Conservation (phyloP, 2,113 vertebrate species). For the Eidolon helvum region DNA sequence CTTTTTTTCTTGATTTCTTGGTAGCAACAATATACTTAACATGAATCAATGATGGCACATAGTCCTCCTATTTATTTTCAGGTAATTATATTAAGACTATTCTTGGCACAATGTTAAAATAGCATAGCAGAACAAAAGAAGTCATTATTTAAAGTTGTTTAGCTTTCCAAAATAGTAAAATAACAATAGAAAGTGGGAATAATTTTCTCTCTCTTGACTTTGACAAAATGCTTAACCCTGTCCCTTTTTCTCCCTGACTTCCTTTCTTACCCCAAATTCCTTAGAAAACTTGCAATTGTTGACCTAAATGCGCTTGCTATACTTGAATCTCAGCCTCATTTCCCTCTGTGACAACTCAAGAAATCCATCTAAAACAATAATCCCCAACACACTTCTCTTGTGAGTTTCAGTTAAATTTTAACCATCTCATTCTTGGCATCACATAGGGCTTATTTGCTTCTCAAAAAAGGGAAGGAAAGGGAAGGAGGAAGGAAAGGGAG, state of each 20-base stretch:
- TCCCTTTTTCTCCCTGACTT: background rate
- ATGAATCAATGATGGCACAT: background rate
- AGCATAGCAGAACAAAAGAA: background rate
- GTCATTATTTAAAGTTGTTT: background rate
- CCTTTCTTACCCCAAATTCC: background rate
- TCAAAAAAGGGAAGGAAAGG: background rate
- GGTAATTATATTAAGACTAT: background rate
- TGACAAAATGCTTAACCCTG: background rate
- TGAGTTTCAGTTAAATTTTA: background rate
- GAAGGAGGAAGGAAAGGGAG: background rate
- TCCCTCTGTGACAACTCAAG: background rate
- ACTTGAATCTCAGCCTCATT: background rate
- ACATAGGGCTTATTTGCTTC: background rate
- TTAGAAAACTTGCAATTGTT: background rate
- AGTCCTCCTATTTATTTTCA: background rate
- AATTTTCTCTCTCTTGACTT: background rate
- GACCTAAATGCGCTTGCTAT: background rate
- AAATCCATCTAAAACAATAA: background rate
- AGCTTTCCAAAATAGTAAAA: background rate
- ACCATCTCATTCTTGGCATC: background rate
- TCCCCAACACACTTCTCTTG: background rate
- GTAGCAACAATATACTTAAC: conserved; percentile 7
- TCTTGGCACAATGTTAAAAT: background rate
- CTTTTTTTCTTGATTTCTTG: background rate
- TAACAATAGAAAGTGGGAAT: background rate